A percentile compares a stretch with the other conserved stretches of the same genome.
Evolutionary conservation across 2,113 vertebrate species (phyloP).

Genomic region (Actenoides hombroni): DNA sequence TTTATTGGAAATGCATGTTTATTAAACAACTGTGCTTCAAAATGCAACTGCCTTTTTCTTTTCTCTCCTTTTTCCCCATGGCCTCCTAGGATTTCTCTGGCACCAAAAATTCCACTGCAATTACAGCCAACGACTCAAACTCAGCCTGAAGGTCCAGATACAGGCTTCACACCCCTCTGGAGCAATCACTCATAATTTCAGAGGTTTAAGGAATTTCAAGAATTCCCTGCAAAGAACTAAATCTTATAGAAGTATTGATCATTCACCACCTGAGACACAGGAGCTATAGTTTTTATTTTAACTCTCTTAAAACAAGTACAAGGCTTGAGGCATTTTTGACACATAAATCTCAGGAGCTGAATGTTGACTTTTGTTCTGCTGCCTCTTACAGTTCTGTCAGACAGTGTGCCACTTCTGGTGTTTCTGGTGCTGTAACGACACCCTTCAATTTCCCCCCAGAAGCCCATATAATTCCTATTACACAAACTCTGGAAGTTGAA

Average conservation of each 20-base stretch:
- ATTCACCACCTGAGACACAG: neutral
- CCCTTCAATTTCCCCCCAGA: neutral
- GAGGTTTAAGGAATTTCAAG: neutral
- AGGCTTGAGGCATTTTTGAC: slow-evolving; percentile 38
- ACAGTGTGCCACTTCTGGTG: neutral
- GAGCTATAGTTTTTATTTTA: slow-evolving; percentile 53
- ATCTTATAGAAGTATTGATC: slow-evolving; percentile 36
- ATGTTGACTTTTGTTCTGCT: slow-evolving; percentile 45
- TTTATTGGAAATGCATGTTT: neutral
- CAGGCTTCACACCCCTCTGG: neutral
- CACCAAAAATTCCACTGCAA: neutral
- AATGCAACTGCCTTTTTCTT: neutral
- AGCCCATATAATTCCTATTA: neutral
- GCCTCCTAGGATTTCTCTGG: neutral
- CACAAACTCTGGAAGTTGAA: neutral
- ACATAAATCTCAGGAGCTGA: slow-evolving; percentile 52
- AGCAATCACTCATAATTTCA: neutral
- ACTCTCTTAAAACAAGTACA: slow-evolving; percentile 60
- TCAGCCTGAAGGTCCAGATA: neutral
- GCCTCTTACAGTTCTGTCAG: slow-evolving; percentile 32
- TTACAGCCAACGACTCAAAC: neutral
- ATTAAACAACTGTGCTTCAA: neutral
- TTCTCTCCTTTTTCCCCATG: neutral
- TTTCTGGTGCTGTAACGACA: neutral
- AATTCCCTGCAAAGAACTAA: slow-evolving; percentile 8